Base-by-base conservation (phyloP, 2,888 invertebrate genomes). In the Heliconius charithonia region DNA sequence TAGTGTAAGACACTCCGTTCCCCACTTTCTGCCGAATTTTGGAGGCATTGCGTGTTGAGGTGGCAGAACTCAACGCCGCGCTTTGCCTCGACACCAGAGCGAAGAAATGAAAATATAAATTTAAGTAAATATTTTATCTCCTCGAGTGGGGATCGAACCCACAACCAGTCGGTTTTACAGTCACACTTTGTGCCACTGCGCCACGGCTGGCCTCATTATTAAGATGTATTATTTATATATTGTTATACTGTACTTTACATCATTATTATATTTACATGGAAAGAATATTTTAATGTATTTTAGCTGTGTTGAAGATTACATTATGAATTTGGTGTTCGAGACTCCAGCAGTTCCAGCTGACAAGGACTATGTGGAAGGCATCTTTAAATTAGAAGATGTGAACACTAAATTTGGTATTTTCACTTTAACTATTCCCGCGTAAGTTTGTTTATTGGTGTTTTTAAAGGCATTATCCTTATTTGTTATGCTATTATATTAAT, bases 301-400 rank as follows among this genome's bases (percentile, higher is more conserved):
- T 87, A 94, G 94, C 84, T 95, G 94, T 79, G 94, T 95, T n/a
- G 94, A 95, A 83, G 94, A 95, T 82, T 94, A 94, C 84, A 93
- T 95, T 32, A 92, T 94, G 94, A 93, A 94, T 80, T 84, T 93
- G 77, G 92, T 95, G 37, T 95, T 92, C 74, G 94, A 95, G 83
- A 93, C 92, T 1, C 94, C 94, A 9, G 94, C 94, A 0, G 85
- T 91, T 4, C 89, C 90, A 2, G 94, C 93, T 0, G 92, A 93
- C 77, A 87, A 87, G 19, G 90, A 91, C 72, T 94, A 93, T 78
- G 81, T 95, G 0, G 86, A 93, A 9, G 83, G 85, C 41, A 92
- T 95, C 78, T 94, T 95, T 87, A 91, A 87, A 6, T 86, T 95
- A 1, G 94, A 94, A 81, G 93, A 91, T 29, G 83, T 91, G 22